Evolutionary conservation across 2,113 vertebrate species (phyloP).

Genomic region (Eidolon helvum): DNA sequence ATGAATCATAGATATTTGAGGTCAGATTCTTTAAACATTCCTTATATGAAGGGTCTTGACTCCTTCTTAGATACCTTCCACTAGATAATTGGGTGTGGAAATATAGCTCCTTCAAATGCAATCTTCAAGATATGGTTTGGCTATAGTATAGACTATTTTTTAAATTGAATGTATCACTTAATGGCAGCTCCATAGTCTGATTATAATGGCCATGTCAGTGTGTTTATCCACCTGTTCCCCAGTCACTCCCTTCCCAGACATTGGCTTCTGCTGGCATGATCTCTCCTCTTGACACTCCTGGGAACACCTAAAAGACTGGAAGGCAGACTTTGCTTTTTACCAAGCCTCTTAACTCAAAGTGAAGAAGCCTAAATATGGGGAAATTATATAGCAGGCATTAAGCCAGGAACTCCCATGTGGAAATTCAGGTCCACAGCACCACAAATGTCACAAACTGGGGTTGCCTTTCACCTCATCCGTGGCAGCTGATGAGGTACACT

Average conservation of each 20-base stretch:
- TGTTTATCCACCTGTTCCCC: neutral
- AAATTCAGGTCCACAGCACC: neutral
- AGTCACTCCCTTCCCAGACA: neutral
- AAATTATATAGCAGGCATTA: too few relatives aligned
- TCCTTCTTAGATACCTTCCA: neutral
- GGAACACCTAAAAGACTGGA: neutral
- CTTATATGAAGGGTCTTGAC: neutral
- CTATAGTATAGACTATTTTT: neutral
- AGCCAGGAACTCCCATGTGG: fast-evolving
- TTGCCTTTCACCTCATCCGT: neutral
- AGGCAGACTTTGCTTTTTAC: neutral
- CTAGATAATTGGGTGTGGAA: neutral
- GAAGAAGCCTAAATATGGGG: neutral
- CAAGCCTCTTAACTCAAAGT: neutral
- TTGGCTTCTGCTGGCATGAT: neutral
- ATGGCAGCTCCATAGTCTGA: neutral
- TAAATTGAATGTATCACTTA: neutral
- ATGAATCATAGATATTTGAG: neutral
- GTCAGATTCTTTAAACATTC: neutral
- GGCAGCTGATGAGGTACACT: neutral
- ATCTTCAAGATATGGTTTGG: neutral
- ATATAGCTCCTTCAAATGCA: neutral
- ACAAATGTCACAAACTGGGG: neutral
- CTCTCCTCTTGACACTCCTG: neutral
- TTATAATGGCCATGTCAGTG: neutral